Percentiles rank a stretch among this genome's conserved stretches.
phyloP scores from a whole-genome alignment of 1,140 invertebrate species.

The Cepaea nemoralis region DNA sequence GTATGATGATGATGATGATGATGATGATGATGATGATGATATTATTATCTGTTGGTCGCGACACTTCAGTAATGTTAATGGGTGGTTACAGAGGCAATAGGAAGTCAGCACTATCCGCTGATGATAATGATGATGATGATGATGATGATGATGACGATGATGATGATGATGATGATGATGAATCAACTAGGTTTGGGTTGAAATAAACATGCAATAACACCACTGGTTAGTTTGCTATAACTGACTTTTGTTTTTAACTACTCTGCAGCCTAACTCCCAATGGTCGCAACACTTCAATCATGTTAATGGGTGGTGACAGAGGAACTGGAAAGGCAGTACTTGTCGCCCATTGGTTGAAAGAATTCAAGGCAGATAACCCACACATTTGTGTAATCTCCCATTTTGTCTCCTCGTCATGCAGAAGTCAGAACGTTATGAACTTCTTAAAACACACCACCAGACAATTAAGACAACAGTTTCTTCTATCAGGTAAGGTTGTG shows the following conservation, averaged over 20 bases:
- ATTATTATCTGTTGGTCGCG: too few relatives aligned
- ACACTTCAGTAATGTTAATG: conserved; percentile 36
- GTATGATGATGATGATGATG: too few relatives aligned
- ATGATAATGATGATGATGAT: too few relatives aligned
- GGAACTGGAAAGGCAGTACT: conserved; percentile 67
- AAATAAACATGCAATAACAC: too few relatives aligned
- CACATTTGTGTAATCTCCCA: conserved; percentile 61
- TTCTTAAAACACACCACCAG: conserved; percentile 58
- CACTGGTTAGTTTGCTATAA: too few relatives aligned
- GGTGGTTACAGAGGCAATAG: conserved; percentile 64
- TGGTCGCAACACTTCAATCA: neutral
- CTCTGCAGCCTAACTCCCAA: neutral
- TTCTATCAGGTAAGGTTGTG: conserved; percentile 22
- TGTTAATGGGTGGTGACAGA: conserved; percentile 57
- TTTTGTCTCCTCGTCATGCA: conserved; percentile 58
- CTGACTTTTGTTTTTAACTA: too few relatives aligned
- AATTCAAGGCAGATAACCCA: conserved; percentile 50
- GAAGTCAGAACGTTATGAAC: conserved; percentile 55
- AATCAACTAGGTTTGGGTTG: too few relatives aligned
- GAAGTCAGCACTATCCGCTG: conserved; percentile 62
- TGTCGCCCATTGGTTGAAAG: conserved; percentile 63
- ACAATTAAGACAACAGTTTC: conserved; percentile 56
- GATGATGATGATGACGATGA: too few relatives aligned
- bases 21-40: too few relatives aligned
- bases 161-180: too few relatives aligned